These are phyloP conservation scores for Chironomus tepperi DNA, from an alignment of 1,140 invertebrate species.

Conservation along the genomic window DNA sequence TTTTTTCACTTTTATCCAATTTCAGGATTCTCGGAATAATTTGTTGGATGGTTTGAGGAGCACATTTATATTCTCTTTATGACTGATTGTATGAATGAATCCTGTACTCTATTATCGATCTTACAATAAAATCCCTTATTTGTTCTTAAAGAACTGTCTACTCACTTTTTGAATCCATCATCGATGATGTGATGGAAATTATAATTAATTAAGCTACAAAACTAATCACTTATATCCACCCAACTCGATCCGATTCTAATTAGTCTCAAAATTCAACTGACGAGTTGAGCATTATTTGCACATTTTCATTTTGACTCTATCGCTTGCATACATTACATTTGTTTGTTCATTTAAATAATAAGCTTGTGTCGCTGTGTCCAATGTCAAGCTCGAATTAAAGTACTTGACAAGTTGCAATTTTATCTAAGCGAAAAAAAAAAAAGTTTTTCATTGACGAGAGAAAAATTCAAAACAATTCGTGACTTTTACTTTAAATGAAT, in stretches of 20 bases:
- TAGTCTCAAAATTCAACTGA: constrained; percentile 3
- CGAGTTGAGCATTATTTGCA: not conserved
- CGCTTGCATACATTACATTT: not conserved
- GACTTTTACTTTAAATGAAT: not conserved
- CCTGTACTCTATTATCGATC: not conserved
- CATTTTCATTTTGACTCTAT: too few relatives aligned
- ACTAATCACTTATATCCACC: not conserved
- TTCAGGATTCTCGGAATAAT: not conserved
- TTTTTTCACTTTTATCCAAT: constrained; percentile 19
- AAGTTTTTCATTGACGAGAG: not conserved
- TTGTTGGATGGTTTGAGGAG: not conserved
- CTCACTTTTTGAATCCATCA: constrained; percentile 19
- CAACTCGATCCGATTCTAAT: not conserved
- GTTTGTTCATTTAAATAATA: not conserved
- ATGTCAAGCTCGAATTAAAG: constrained; percentile 21
- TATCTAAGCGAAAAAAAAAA: constrained; percentile 17
- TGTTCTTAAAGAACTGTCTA: not conserved
- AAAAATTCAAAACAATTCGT: constrained; percentile 21
- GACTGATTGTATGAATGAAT: not conserved
- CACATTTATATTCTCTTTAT: not conserved
- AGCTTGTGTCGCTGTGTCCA: constrained; percentile 9
- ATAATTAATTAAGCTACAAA: not conserved
- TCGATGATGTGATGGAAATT: not conserved
- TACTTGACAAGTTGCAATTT: constrained; percentile 18
- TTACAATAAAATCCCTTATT: not conserved